Conservation (phyloP, 2,888 invertebrate genomes). For the Orthosia gothica region DNA sequence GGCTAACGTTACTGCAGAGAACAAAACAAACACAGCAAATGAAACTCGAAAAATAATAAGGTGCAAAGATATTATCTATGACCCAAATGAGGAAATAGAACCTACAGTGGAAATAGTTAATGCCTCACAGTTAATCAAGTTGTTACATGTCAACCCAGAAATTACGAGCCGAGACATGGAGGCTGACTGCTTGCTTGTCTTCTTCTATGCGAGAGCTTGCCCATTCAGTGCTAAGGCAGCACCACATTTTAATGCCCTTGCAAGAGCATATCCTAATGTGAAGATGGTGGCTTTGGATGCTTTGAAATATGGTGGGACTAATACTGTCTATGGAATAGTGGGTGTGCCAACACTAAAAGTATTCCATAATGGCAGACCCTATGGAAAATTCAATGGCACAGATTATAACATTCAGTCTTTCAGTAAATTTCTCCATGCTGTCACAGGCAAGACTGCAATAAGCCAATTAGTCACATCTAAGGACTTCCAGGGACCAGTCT, state of each 20-base stretch:
- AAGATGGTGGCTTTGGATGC: slow-evolving; percentile 98
- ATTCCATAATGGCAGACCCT: slow-evolving; percentile 97
- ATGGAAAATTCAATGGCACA: slow-evolving; percentile 96
- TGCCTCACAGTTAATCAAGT: slow-evolving; percentile 93
- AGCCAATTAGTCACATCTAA: slow-evolving; percentile 94
- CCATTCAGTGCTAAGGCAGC: slow-evolving; percentile 97
- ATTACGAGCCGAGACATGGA: slow-evolving; percentile 93
- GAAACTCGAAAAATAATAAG: slow-evolving; percentile 87
- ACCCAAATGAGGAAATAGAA: slow-evolving; percentile 81
- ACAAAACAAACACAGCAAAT: slow-evolving; percentile 81
- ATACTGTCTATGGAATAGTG: slow-evolving; percentile 97
- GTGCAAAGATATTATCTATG: slow-evolving; percentile 85
- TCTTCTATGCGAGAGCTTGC: slow-evolving; percentile 98
- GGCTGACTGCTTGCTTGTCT: slow-evolving; percentile 94
- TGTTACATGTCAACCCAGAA: slow-evolving; percentile 92
- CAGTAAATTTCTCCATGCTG: slow-evolving; percentile 94
- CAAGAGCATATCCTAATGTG: slow-evolving; percentile 96
- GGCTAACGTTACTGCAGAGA: slow-evolving; percentile 85
- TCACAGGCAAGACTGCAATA: slow-evolving; percentile 93
- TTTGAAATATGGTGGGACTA: slow-evolving; percentile 95
- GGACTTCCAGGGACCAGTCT: slow-evolving; percentile 96
- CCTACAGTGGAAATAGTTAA: slow-evolving; percentile 93
- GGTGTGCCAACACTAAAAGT: slow-evolving; percentile 97
- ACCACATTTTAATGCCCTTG: slow-evolving; percentile 97
- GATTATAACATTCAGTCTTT: slow-evolving; percentile 95